Evolutionary conservation across 2,797 vertebrate species (phyloP).

Genomic region (Brachyalestes nurse): DNA sequence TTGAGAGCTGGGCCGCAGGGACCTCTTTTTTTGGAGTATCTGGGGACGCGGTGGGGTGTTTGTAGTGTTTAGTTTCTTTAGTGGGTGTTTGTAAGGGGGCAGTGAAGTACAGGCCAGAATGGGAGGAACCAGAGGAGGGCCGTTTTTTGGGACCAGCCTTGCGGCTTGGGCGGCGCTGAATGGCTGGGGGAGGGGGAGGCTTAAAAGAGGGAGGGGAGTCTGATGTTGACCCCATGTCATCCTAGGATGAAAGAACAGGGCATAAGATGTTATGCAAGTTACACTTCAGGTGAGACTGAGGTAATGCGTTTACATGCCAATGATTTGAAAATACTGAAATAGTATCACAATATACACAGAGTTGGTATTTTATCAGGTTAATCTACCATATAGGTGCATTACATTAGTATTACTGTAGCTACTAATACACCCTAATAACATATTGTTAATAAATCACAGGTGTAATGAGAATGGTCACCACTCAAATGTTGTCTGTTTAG

Average conservation of each 20-base stretch:
- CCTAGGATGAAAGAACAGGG: conserved; percentile 83
- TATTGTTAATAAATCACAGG: too few relatives aligned
- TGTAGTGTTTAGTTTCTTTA: conserved; percentile 65
- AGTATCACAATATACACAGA: neutral
- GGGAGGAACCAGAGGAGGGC: conserved; percentile 82
- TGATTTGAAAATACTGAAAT: neutral
- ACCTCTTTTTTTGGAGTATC: conserved; percentile 67
- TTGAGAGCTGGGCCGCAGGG: conserved; percentile 76
- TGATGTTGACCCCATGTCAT: conserved; percentile 82
- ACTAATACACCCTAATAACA: too few relatives aligned
- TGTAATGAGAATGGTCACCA: too few relatives aligned
- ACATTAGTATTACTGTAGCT: neutral
- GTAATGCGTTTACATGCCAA: neutral
- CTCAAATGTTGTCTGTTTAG: too few relatives aligned
- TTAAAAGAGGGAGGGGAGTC: conserved; percentile 87
- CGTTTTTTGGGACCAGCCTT: conserved; percentile 80
- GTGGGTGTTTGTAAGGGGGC: conserved; percentile 74
- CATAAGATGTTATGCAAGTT: conserved; percentile 54
- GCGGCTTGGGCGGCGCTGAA: conserved; percentile 70
- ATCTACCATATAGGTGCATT: neutral
- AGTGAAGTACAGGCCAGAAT: conserved; percentile 87
- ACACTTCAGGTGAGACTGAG: conserved; percentile 2
- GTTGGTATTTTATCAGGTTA: neutral
- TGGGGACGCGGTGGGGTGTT: conserved; percentile 52
- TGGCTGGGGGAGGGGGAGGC: conserved; percentile 79